Base-by-base conservation (phyloP, 2,888 invertebrate genomes). In the Acrobasis consociella region DNA sequence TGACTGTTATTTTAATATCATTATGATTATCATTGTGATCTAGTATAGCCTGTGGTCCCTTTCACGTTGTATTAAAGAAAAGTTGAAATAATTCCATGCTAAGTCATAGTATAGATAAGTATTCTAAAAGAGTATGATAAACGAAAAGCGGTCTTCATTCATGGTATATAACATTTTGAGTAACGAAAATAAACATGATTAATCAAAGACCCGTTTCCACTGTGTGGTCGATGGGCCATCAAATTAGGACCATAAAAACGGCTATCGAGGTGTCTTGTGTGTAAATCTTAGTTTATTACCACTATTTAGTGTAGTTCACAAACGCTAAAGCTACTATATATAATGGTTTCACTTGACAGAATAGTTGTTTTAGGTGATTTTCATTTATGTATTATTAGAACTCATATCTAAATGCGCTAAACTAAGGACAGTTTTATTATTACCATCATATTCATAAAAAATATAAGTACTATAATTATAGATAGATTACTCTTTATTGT, bases 221-320 rank as follows among this genome's bases (percentile, higher is more conserved):
- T 59, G 59, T 59, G 59, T 59, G 59, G 59, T 59, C 59, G 49
- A 59, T 59, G 38, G 31, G 15, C 15, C 38, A 50, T 61, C 52
- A 53, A 61, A 61, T 61, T 60, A 22, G 53, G 46, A 10, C 61
- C 52, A 61, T 61, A 53, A 61, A 60, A 61, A 60, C 50, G 50
- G 49, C 37, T 59, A 49, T 59, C 11, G 10, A 59, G 50, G 59
- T 60, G 59, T 60, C 59, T 50, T n/a, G 56, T 56, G 42, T 56
- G 42, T 56, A 56, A 56, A 56, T 56, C 56, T 56, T 17, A 56
- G 42, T 56, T 56, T 56, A 56, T 42, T 22, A 39, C 42, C 42
- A 46, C 56, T 56, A 56, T 56, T 56, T 56, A 46, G 42, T 56
- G 22, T 5, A 46, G 55, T 17, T 42, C 13, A 22, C 13, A 42